phyloP scores from a whole-genome alignment of 2,113 vertebrate species.

The Tretioscincus oriximinensis region DNA sequence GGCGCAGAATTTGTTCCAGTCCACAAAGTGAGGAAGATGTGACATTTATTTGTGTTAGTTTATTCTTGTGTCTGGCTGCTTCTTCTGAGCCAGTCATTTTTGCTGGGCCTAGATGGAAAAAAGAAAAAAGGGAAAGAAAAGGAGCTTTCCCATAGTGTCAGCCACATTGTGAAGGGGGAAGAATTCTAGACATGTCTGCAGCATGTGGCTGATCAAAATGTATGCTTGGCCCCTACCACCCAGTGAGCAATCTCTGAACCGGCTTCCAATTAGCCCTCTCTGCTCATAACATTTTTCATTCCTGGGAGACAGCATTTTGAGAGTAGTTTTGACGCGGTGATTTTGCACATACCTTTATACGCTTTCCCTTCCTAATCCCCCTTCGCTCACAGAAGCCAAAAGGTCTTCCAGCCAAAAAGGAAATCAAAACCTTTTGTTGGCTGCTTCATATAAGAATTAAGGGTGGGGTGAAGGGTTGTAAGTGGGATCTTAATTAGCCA shows the following conservation, averaged over 20 bases:
- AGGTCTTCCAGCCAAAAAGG: slow-evolving; percentile 74
- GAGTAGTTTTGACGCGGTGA: slow-evolving; percentile 70
- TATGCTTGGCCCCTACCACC: slow-evolving; percentile 57
- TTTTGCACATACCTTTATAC: slow-evolving; percentile 73
- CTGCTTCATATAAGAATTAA: slow-evolving; percentile 70
- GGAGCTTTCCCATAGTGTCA: slow-evolving; percentile 47
- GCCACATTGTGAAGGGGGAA: slow-evolving; percentile 62
- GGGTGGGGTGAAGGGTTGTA: slow-evolving; percentile 71
- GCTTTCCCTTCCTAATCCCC: slow-evolving; percentile 71
- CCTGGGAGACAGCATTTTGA: slow-evolving; percentile 68
- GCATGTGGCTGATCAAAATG: slow-evolving; percentile 69
- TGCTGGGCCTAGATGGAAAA: slow-evolving; percentile 43
- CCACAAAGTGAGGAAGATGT: fast-evolving
- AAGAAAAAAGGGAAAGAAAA: slow-evolving; percentile 20
- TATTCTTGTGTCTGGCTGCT: slow-evolving; percentile 21
- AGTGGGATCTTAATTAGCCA: slow-evolving; percentile 74
- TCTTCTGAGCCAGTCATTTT: slow-evolving; percentile 31
- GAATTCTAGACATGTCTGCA: slow-evolving; percentile 66
- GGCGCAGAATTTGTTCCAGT: not conserved
- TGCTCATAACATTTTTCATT: slow-evolving; percentile 66
- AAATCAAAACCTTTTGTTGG: slow-evolving; percentile 76
- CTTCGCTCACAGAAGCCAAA: slow-evolving; percentile 70
- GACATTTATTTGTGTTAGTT: not conserved
- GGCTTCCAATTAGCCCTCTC: slow-evolving; percentile 65
- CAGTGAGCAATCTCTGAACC: slow-evolving; percentile 65